These are phyloP conservation scores for Danio rerio DNA, from an alignment of 2,113 vertebrate species.

Conservation along the genomic window GRCz12tu NC_133190.1:17819501-17820000, in stretches of 20 bases:
- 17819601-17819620: not conserved
- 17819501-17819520: no score
- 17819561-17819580: not conserved
- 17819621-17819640: not conserved
- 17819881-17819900: not conserved
- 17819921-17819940: slow-evolving; percentile 17
- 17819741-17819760: not conserved
- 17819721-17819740: not conserved
- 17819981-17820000: slow-evolving; percentile 6
- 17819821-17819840: not conserved
- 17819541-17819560: not conserved
- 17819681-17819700: not conserved
- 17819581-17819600: not conserved
- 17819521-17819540: no score
- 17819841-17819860: not conserved
- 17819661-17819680: not conserved
- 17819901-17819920: slow-evolving; percentile 20
- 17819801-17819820: not conserved
- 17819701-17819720: not conserved
- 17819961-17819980: slow-evolving; percentile 49
- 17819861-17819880: not conserved
- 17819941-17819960: not conserved
- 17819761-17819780: not conserved
- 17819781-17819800: no score
- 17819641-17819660: not conserved